Base-by-base conservation (phyloP, 2,888 invertebrate genomes). In the Orchesella flavescens region DNA sequence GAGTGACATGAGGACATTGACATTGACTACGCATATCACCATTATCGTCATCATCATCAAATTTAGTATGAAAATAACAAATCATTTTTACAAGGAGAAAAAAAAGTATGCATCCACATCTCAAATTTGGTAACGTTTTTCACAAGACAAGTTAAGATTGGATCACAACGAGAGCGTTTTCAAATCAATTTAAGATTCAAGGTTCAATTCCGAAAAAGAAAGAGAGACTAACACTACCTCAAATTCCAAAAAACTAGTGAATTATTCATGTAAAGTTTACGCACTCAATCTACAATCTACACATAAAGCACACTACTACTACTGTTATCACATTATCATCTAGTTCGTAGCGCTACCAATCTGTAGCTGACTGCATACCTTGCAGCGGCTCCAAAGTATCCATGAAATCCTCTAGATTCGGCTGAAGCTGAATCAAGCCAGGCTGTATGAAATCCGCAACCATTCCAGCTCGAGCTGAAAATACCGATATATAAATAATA, bases 371-470 rank as follows among this genome's bases (percentile, higher is more conserved):
- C 34, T 34, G 80, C 68, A 19, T 87, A 95, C 95, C 95, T 91
- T 94, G 95, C 87, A 95, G 92, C 9, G 95, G 96, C 91, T 96
- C 94, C 90, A 96, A 92, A 85, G 95, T 95, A 89, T 96, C 96
- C 95, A 96, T 96, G 91, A 96, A 96, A 91, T 97, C 97, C 90
- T 97, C 97, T 89, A 98, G 93, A 91, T 96, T 97, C 86, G 99
- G 99, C 91, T 99, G 99, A 84, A 99, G 92, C 76, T 98, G 97
- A 57, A 97, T 95, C 89, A 99, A 93, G 90, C 98, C 98, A 74
- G 99, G 99, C 91, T 99, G 99, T 90, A 99, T 98, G 90, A 99
- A 97, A 91, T 99, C 98, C 69, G 98, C 97, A 89, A 96, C 92
- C 89, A 95, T 95, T 69, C 90, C 91, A 76, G 96, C 94, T 90